Conservation (phyloP, 2,113 vertebrate species). For the Crotalus helleri region DNA sequence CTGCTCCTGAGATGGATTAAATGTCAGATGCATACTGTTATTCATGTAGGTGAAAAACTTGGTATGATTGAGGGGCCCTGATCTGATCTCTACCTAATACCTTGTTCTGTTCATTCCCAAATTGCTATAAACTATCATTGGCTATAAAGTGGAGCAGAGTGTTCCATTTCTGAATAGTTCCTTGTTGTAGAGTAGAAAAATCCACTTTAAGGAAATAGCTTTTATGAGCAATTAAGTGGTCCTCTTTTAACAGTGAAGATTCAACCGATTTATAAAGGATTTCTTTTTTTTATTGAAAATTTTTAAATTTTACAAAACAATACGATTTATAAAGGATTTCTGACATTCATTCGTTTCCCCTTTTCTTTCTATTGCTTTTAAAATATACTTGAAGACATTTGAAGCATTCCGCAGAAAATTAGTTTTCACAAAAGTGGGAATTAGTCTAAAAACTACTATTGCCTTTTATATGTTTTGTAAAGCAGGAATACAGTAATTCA, state of each 20-base stretch:
- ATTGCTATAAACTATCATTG: not conserved
- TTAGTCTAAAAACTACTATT: not conserved
- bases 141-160: not conserved
- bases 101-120: slow-evolving; percentile 10
- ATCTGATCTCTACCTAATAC: not conserved
- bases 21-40: slow-evolving; percentile 7
- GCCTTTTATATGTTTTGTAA: not conserved
- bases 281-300: too few relatives aligned
- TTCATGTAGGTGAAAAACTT: slow-evolving; percentile 9
- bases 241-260: not conserved
- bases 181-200: not conserved
- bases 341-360: not conserved
- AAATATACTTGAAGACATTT: not conserved
- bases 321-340: not conserved
- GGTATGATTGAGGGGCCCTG: not conserved
- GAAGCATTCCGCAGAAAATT: not conserved
- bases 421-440: not conserved
- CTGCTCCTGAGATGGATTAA: slow-evolving; percentile 20
- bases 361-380: not conserved
- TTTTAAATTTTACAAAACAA: too few relatives aligned
- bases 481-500: not conserved
- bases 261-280: not conserved
- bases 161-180: not conserved
- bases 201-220: not conserved
- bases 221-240: not conserved